Percentiles rank a stretch among this genome's conserved stretches.
Evolutionary conservation across 1,140 invertebrate species (phyloP).

Genomic region (Cyrtorhinus lividipennis): DNA sequence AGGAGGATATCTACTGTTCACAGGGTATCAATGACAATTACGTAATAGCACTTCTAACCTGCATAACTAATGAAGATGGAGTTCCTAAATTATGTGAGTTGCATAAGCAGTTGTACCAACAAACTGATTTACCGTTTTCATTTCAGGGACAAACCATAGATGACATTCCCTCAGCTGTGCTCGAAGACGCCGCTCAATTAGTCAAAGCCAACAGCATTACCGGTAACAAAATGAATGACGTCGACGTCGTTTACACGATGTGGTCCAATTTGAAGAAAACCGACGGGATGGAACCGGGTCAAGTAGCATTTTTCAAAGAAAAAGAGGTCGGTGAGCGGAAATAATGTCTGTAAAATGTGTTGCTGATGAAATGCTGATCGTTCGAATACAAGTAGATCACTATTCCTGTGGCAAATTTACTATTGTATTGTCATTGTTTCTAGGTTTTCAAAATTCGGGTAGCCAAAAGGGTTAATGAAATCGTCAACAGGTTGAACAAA

Average conservation of each 20-base stretch:
- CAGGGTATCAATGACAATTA: no score
- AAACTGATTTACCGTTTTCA: no score
- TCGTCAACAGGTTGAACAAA: slow-evolving; percentile 90
- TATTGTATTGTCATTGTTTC: no score
- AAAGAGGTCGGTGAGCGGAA: slow-evolving; percentile 75
- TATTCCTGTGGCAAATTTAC: no score
- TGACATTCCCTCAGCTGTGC: slow-evolving; percentile 76
- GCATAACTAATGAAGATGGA: no score
- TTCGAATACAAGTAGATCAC: no score
- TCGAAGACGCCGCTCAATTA: slow-evolving; percentile 94
- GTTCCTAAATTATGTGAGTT: no score
- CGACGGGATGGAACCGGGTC: slow-evolving; percentile 89
- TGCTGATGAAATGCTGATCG: no score
- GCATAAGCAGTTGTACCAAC: no score
- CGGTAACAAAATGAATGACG: slow-evolving; percentile 93
- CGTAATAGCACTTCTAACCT: no score
- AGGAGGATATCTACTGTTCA: no score
- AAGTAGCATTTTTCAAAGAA: slow-evolving; percentile 86
- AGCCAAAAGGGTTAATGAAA: slow-evolving; percentile 78
- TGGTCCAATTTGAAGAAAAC: slow-evolving; percentile 98
- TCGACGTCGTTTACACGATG: slow-evolving; percentile 97
- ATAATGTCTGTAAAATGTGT: no score
- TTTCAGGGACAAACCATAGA: slow-evolving; percentile 86
- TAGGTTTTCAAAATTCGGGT: slow-evolving; percentile 71
- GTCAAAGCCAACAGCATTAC: slow-evolving; percentile 93